Conservation (phyloP, 2,888 invertebrate genomes). For the Agriopis leucophaearia region DNA sequence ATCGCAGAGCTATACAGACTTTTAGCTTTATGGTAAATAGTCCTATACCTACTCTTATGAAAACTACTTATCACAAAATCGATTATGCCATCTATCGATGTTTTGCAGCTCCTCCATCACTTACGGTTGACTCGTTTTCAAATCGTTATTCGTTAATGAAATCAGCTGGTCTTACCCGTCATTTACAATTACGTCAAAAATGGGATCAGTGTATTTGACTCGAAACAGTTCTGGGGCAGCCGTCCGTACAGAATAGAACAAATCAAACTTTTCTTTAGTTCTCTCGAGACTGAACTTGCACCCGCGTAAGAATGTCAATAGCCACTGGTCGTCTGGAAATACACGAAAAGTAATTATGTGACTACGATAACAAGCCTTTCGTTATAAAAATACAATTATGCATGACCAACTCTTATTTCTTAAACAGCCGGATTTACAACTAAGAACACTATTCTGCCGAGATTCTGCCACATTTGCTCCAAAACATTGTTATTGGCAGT, state of each 20-base stretch:
- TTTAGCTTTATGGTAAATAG: not conserved
- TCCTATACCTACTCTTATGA: not conserved
- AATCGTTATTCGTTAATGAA: too few species aligned
- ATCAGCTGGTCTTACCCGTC: conserved; percentile 5
- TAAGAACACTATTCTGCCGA: too few species aligned
- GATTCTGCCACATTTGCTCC: too few species aligned
- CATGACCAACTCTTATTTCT: too few species aligned
- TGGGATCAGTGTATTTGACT: conserved; percentile 55
- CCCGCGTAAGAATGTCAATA: conserved; percentile 86
- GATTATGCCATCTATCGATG: too few species aligned
- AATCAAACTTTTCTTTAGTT: conserved; percentile 87
- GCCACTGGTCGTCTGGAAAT: conserved; percentile 85
- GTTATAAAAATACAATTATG: not conserved
- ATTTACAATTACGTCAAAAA: conserved; percentile 48
- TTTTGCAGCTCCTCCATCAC: too few species aligned
- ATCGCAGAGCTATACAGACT: not conserved
- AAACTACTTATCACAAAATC: too few species aligned
- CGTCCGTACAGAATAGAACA: conserved; percentile 83
- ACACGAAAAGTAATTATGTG: not conserved
- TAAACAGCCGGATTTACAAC: too few species aligned
- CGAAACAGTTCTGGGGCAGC: conserved; percentile 80
- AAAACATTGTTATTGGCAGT: too few species aligned
- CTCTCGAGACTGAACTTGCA: conserved; percentile 88
- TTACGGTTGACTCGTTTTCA: too few species aligned
- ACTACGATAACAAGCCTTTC: not conserved